Evolutionary conservation across 2,888 invertebrate species (phyloP), one percentile per base, ranked within the genome.

Genomic region (Andrena minutula): DNA sequence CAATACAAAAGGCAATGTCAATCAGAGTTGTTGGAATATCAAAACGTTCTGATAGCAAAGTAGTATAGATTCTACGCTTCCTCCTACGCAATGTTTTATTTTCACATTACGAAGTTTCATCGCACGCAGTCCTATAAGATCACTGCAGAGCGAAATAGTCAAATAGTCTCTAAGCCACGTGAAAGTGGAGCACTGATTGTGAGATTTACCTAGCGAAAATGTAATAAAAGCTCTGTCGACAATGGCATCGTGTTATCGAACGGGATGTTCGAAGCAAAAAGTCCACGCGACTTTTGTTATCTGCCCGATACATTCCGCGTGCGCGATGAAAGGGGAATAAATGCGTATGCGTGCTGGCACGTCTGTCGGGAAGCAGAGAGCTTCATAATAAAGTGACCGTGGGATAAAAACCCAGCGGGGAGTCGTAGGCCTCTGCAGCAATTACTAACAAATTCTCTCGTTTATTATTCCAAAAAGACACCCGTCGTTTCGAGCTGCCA

Each of bases 181-280:
- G 53, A 28, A 35, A 47, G 41, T 35, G 53, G 16, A 51, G 65
- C 16, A 41, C 4, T 41, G 41, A 41, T 41, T 41, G 28, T 10
- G 35, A 26, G 20, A 64, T 51, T 70, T 64, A 47, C 78, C 53
- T 70, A 64, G 20, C 26, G 41, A 66, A 66, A 79, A 77, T 53
- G 71, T 79, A 79, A 78, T 79, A 79, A 79, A 79, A 79, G 53
- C 47, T 58, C 58, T 56, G 71, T 68, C 60, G 79, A 69, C 72
- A 64, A 61, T 41, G 56, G 60, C 35, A 51, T 58, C 56, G 73
- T 20, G 68, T 69, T 68, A 73, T 80, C 68, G 63, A 68, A 68
- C 79, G 16, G 23, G 63, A 72, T 49, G 71, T 56, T 35, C 47
- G 51, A 30, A 58, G 63, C 56, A 58, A 69, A 80, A 80, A 73